phyloP scores from a whole-genome alignment of 2,888 invertebrate genomes.

The Sceliomorpha sp. region DNA sequence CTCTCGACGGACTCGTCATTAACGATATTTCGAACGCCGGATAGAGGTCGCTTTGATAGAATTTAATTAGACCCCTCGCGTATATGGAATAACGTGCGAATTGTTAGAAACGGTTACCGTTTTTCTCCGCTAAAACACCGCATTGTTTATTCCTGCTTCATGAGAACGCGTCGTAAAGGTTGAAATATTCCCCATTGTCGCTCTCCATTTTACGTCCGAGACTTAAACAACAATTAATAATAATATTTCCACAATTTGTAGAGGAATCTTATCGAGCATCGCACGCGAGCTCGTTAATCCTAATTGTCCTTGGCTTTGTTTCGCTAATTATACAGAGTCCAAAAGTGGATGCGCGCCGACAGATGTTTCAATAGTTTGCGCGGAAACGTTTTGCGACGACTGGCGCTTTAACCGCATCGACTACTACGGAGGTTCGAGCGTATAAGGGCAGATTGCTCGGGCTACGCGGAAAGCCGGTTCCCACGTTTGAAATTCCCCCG shows the following conservation, averaged over 20 bases:
- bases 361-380: slow-evolving; percentile 1
- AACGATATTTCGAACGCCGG: no score
- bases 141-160: no score
- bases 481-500: slow-evolving; percentile 3
- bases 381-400: not conserved
- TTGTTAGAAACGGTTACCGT: no score
- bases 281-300: not conserved
- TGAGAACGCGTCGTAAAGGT: no score
- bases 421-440: slow-evolving; percentile 3
- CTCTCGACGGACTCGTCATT: no score
- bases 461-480: not conserved
- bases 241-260: not conserved
- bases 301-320: slow-evolving; percentile 1
- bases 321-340: not conserved
- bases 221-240: not conserved
- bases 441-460: slow-evolving; percentile 10
- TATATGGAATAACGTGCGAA: no score
- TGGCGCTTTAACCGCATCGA: not conserved
- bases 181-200: no score
- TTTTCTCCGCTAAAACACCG: no score
- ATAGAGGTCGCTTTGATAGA: no score
- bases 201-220: not conserved
- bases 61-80: no score
- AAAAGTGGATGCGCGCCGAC: not conserved
- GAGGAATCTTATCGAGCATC: not conserved